Percentiles rank a stretch among this genome's conserved stretches.
These are phyloP conservation scores for Leptinotarsa texana DNA, from an alignment of 1,140 invertebrate genomes.

Conservation along the genomic window DNA sequence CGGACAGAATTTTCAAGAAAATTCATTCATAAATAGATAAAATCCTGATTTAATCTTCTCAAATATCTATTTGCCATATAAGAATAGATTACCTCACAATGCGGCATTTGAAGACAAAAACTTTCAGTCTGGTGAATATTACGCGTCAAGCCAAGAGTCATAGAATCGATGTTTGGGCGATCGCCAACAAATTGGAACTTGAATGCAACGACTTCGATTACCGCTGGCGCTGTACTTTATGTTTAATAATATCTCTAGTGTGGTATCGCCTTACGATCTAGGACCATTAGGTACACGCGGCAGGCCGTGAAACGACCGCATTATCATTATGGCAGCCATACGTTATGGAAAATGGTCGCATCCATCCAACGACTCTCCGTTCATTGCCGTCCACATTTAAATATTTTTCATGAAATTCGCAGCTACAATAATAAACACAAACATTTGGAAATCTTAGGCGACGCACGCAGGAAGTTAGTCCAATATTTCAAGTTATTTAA, in stretches of 20 bases:
- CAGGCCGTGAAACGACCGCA: constrained; percentile 16
- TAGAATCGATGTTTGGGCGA: background rate
- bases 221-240: constrained; percentile 1
- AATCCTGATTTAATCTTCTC: too few relatives aligned
- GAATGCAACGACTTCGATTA: constrained; percentile 6
- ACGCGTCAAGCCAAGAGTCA: too few relatives aligned
- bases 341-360: constrained; percentile 13
- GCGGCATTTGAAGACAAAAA: too few relatives aligned
- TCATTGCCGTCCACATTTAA: constrained; percentile 14
- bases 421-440: constrained; percentile 21
- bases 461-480: background rate
- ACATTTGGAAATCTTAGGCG: background rate
- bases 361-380: constrained; percentile 12
- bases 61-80: too few relatives aligned
- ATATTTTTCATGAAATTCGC: constrained; percentile 12
- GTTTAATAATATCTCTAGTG: constrained; percentile 13
- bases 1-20: too few relatives aligned
- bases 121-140: too few relatives aligned
- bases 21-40: too few relatives aligned
- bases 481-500: background rate
- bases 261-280: constrained; percentile 7
- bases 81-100: too few relatives aligned
- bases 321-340: constrained; percentile 17
- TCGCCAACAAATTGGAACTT: background rate
- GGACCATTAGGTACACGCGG: constrained; percentile 17